A percentile compares a stretch with the other conserved stretches of the same genome.
phyloP scores from a whole-genome alignment of 2,113 vertebrate species.

The Heterotilapia buettikoferi region DNA sequence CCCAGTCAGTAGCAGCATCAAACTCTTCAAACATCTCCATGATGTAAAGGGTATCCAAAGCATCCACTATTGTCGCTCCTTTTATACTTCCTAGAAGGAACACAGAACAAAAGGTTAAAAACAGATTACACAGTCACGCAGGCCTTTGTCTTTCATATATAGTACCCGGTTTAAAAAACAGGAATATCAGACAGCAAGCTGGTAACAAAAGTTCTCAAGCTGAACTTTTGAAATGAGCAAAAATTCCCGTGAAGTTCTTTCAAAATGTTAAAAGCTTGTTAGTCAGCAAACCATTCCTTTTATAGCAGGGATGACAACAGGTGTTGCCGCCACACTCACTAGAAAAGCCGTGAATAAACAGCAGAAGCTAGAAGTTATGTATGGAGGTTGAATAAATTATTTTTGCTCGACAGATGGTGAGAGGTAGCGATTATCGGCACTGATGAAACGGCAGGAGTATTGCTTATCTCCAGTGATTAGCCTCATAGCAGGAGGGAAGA shows the following conservation, averaged over 20 bases:
- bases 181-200: neutral
- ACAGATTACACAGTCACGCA: neutral
- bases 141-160: neutral
- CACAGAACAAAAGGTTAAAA: neutral
- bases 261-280: neutral
- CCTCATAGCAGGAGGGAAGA: slow-evolving; percentile 34
- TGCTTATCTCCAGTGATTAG: slow-evolving; percentile 39
- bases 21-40: slow-evolving; percentile 98
- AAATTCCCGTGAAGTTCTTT: neutral
- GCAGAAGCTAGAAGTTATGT: slow-evolving; percentile 11
- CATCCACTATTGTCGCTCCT: slow-evolving; percentile 95
- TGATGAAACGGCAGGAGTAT: slow-evolving; percentile 22
- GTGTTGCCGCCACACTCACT: neutral
- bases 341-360: neutral
- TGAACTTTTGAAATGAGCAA: neutral
- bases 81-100: slow-evolving; percentile 68
- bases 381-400: slow-evolving; percentile 12
- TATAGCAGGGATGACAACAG: neutral
- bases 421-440: slow-evolving; percentile 26
- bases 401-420: slow-evolving; percentile 38
- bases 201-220: neutral
- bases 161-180: neutral
- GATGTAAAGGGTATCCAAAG: slow-evolving; percentile 90
- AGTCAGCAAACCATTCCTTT: neutral
- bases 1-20: slow-evolving; percentile 88